These are phyloP conservation scores for Urocitellus parryii DNA, from an alignment of 2,113 vertebrate species.

Conservation along the genomic window DNA sequence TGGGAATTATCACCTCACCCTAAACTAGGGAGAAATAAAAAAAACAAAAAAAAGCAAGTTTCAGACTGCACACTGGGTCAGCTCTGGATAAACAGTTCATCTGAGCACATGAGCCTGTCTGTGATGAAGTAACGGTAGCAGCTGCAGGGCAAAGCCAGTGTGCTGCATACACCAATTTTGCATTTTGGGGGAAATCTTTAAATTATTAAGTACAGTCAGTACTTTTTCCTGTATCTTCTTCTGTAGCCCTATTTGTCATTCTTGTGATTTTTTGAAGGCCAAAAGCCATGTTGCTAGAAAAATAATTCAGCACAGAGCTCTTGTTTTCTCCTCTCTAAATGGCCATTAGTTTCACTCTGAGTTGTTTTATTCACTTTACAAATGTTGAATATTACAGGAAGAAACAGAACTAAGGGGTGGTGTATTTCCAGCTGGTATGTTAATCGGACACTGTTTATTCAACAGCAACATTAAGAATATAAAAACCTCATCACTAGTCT, in stretches of 20 bases:
- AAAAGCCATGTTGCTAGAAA: slow-evolving; percentile 51
- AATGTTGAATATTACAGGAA: slow-evolving; percentile 68
- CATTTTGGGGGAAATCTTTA: neutral
- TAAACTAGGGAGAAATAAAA: slow-evolving; percentile 27
- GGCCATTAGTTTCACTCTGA: slow-evolving; percentile 78
- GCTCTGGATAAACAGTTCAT: neutral
- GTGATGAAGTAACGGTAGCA: accelerated
- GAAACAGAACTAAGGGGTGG: slow-evolving; percentile 69
- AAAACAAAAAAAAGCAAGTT: neutral
- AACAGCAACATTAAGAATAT: slow-evolving; percentile 78
- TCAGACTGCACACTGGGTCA: neutral
- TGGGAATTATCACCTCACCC: neutral
- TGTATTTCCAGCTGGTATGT: slow-evolving; percentile 74
- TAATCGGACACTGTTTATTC: slow-evolving; percentile 85
- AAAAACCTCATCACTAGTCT: slow-evolving; percentile 75
- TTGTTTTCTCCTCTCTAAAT: slow-evolving; percentile 68
- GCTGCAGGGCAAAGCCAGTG: neutral
- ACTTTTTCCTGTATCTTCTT: neutral
- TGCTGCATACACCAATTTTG: neutral
- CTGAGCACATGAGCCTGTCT: neutral
- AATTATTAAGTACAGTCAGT: slow-evolving; percentile 1
- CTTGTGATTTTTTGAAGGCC: slow-evolving; percentile 64
- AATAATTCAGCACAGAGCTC: neutral
- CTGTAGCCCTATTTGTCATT: slow-evolving; percentile 44
- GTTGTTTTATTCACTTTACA: slow-evolving; percentile 73